Conservation (phyloP, 1,140 invertebrate genomes). For the Zelostemma sp. region DNA sequence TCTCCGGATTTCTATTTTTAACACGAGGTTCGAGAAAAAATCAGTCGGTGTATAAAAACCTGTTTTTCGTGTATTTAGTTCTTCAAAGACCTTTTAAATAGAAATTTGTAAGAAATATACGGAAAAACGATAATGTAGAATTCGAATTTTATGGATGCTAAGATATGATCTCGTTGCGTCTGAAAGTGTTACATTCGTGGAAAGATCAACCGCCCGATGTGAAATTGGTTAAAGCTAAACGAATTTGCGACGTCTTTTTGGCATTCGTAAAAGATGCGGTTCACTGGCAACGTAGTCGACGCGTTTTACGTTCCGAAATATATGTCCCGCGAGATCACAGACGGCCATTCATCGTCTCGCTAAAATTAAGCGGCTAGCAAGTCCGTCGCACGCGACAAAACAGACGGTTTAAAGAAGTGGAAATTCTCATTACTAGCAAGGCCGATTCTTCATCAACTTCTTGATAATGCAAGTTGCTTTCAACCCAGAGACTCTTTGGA, state of each 20-base stretch:
- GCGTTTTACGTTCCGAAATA: constrained; percentile 50
- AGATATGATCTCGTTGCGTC: no score
- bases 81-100: no score
- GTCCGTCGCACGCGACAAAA: constrained; percentile 11
- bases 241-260: constrained; percentile 39
- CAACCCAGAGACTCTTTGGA: constrained; percentile 1
- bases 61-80: no score
- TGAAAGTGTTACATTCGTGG: background rate
- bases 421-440: background rate
- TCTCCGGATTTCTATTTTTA: no score
- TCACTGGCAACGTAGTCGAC: constrained; percentile 43
- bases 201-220: constrained; percentile 2
- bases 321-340: constrained; percentile 51
- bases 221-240: constrained; percentile 11
- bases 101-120: no score
- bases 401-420: constrained; percentile 1
- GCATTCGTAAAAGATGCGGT: constrained; percentile 33
- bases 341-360: constrained; percentile 49
- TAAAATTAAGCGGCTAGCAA: constrained; percentile 49
- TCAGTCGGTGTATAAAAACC: no score
- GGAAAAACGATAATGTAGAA: no score
- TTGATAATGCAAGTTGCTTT: background rate
- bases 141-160: no score
- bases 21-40: no score
- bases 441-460: constrained; percentile 5